phyloP scores from a whole-genome alignment of 2,888 invertebrate genomes.

The Plebejus melissa region DNA sequence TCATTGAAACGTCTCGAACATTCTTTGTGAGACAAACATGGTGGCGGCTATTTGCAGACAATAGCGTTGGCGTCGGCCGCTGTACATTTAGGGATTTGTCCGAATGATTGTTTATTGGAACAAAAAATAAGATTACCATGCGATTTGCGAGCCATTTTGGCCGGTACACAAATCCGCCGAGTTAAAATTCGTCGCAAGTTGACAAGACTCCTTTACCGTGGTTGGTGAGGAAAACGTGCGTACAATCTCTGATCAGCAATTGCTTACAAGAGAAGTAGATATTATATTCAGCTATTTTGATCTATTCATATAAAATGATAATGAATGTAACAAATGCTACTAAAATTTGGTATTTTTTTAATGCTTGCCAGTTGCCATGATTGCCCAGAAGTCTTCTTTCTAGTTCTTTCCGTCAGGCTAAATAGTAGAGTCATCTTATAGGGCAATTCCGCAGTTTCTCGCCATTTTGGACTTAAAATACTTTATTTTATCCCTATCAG shows the following conservation, averaged over 20 bases:
- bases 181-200: not conserved
- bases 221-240: not conserved
- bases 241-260: too few relatives aligned
- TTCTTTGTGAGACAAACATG: conserved; percentile 52
- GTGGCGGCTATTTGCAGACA: conserved; percentile 70
- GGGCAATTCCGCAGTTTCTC: not conserved
- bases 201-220: not conserved
- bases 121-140: conserved; percentile 31
- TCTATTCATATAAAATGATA: too few relatives aligned
- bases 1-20: conserved; percentile 53
- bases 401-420: too few relatives aligned
- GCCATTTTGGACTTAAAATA: not conserved
- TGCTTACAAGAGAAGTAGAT: too few relatives aligned
- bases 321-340: too few relatives aligned
- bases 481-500: not conserved
- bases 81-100: conserved; percentile 54
- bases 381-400: not conserved
- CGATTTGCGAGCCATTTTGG: not conserved
- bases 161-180: not conserved
- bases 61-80: conserved; percentile 57
- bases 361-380: too few relatives aligned
- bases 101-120: conserved; percentile 45
- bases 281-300: too few relatives aligned
- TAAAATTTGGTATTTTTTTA: too few relatives aligned
- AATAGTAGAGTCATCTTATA: not conserved